A percentile compares a stretch with the other conserved stretches of the same genome.
Evolutionary conservation across 2,888 invertebrate genomes (phyloP).

Genomic region (Watsonalla cultraria): DNA sequence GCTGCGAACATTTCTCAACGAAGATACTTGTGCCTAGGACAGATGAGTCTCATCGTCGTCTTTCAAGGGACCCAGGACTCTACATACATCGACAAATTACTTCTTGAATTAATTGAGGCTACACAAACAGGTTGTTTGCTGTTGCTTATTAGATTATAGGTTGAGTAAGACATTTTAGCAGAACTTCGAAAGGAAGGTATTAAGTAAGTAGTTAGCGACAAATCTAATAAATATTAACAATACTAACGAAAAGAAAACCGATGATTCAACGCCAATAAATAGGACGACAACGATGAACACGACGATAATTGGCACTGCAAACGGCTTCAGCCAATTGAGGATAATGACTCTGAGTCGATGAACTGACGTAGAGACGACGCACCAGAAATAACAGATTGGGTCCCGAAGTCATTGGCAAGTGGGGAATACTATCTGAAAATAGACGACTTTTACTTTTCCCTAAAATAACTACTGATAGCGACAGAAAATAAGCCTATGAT

Average conservation of each 20-base stretch:
- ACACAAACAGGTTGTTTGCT: too few relatives aligned
- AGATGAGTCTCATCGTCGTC: too few relatives aligned
- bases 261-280: slow-evolving; percentile 50
- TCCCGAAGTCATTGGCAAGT: background rate
- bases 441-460: too few relatives aligned
- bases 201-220: slow-evolving; percentile 4
- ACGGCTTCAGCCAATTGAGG: slow-evolving; percentile 52
- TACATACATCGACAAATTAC: too few relatives aligned
- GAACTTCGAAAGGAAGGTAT: slow-evolving; percentile 1
- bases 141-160: too few relatives aligned
- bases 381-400: slow-evolving; percentile 8
- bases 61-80: too few relatives aligned
- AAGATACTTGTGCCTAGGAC: too few relatives aligned
- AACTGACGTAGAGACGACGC: slow-evolving; percentile 36
- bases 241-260: slow-evolving; percentile 39
- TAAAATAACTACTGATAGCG: too few relatives aligned
- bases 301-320: slow-evolving; percentile 58
- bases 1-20: too few relatives aligned
- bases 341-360: slow-evolving; percentile 56
- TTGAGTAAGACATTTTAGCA: background rate
- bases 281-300: slow-evolving; percentile 40
- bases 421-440: too few relatives aligned
- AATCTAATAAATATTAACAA: slow-evolving; percentile 16
- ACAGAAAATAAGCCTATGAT: too few relatives aligned
- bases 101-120: too few relatives aligned